A percentile compares a stretch with the other conserved stretches of the same genome.
These are phyloP conservation scores for Osmerus eperlanus DNA, from an alignment of 2,113 vertebrate species.

Conservation along the genomic window DNA sequence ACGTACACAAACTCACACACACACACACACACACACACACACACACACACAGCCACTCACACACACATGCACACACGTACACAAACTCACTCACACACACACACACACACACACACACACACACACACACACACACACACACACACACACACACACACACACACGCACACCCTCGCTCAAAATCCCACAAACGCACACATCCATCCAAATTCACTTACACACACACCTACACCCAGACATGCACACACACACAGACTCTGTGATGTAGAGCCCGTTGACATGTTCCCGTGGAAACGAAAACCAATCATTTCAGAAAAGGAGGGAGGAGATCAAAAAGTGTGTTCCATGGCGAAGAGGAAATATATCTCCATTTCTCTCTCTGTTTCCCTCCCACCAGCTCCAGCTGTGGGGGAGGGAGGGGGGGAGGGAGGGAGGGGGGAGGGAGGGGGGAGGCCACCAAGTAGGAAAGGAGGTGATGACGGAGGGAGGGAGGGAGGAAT, in stretches of 20 bases:
- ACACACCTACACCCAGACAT: not conserved
- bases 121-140: not conserved
- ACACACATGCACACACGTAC: not conserved
- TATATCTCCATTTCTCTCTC: too few species aligned
- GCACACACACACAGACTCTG: not conserved
- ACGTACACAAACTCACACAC: too few species aligned
- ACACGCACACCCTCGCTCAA: not conserved
- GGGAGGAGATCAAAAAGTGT: not conserved
- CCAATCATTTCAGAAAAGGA: slow-evolving; percentile 23
- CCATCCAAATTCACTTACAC: not conserved
- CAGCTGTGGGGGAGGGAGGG: not conserved
- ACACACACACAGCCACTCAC: not conserved
- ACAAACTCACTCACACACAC: not conserved
- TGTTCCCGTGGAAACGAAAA: slow-evolving; percentile 22
- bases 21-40: not conserved
- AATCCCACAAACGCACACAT: not conserved
- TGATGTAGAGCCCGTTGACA: slow-evolving; percentile 19
- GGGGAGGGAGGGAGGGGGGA: not conserved
- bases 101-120: too few species aligned
- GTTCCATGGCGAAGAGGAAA: too few species aligned
- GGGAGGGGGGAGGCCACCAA: not conserved
- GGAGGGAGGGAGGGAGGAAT: slow-evolving; percentile 3
- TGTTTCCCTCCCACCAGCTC: too few species aligned
- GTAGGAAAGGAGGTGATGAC: slow-evolving; percentile 5
- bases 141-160: not conserved